Base-by-base conservation (phyloP, 2,113 vertebrate genomes). In the Cygnus atratus region DNA sequence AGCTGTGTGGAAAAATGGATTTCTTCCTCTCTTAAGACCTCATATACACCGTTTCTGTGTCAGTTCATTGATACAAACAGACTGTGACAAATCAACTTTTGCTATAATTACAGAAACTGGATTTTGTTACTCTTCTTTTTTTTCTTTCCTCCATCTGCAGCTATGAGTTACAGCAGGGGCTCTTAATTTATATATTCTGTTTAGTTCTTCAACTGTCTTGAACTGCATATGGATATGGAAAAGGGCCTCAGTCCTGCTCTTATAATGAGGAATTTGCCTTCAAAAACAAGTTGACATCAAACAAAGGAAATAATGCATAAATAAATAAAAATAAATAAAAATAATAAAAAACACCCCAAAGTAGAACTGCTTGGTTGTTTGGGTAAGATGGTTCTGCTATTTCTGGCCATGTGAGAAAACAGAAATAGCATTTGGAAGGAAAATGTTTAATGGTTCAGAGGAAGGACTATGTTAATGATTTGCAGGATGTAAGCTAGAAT, bases 61-160 rank as follows among this genome's bases (percentile, higher is more conserved):
- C 21, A 37, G 68, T n/a, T 96, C 81, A 81, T 46, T 85, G 96
- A 95, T 93, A 61, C 73, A 96, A 93, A 90, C 63, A 93, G 72
- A 83, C 48, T 84, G 79, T 72, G 84, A 97, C 90, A 97, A 97
- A 97, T 93, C 83, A 97, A 72, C 73, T 93, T 96, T 50, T 48
- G 26, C 21, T 92, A 80, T 96, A 96, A 95, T 96, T 97, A 96
- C 29, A 90, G 77, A 95, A 91, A 85, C 33, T 86, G 66, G 4
- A 94, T 81, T 76, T 92, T 92, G 37, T 39, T 97, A 96, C 21
- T 21, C 22, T 50, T 50, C 13, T 20, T 59, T 21, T 95, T 25
- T 90, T 94, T 75, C 74, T 13, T 81, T 84, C 7, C 13, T 57
- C 41, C 48, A 43, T 17, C 10, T 9, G 13, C 13, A 86, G 41